Conservation (phyloP, 2,797 vertebrate genomes). For the Anguilla pacifica region DNA sequence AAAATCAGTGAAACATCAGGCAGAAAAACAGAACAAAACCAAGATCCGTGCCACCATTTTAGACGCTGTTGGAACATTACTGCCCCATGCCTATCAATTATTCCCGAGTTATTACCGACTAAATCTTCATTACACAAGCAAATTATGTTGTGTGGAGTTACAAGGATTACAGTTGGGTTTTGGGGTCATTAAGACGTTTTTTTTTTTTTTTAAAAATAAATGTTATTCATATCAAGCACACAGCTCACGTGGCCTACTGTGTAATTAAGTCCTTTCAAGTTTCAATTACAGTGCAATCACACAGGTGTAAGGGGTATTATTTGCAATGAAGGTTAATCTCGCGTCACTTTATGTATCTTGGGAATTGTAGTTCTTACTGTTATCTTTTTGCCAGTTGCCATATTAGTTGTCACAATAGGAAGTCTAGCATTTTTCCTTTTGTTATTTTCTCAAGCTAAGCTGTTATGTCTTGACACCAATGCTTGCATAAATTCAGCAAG, state of each 20-base stretch:
- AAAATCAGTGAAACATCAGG: conserved; percentile 23
- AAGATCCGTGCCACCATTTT: neutral
- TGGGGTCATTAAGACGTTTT: neutral
- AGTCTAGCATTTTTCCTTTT: neutral
- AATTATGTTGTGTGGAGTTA: neutral
- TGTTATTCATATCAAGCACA: neutral
- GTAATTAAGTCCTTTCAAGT: neutral
- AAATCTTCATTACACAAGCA: neutral
- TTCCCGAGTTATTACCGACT: neutral
- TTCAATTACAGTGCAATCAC: neutral
- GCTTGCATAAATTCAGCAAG: neutral
- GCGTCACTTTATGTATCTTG: neutral
- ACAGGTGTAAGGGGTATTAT: neutral
- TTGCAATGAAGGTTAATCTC: neutral
- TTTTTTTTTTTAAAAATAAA: neutral
- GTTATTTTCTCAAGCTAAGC: neutral
- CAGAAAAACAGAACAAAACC: neutral
- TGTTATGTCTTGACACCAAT: neutral
- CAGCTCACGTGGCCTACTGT: neutral
- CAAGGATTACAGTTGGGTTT: neutral
- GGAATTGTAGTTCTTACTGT: neutral
- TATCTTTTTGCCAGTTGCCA: neutral
- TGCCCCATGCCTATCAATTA: neutral
- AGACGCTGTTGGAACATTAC: neutral
- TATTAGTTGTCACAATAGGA: neutral